phyloP scores from a whole-genome alignment of 2,113 vertebrate genomes.

The human (Homo sapiens) region DNA sequence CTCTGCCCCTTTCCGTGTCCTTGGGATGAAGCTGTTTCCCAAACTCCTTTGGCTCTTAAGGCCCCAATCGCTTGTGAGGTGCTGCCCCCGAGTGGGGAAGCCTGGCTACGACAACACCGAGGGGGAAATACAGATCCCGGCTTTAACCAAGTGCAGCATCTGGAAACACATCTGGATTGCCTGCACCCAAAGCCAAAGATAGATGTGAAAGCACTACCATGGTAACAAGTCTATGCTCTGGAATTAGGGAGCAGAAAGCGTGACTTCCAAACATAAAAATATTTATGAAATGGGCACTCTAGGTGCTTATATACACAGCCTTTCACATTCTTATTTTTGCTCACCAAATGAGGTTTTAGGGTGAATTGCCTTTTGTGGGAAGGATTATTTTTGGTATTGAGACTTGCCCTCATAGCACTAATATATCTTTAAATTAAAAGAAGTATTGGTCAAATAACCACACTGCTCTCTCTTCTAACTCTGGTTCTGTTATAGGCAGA shows the following conservation, averaged over 20 bases:
- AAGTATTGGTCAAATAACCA: background rate
- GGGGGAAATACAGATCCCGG: accelerated
- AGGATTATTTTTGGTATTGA: background rate
- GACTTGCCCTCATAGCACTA: background rate
- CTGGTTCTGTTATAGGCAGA: background rate
- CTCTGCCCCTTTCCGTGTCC: background rate
- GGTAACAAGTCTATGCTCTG: background rate
- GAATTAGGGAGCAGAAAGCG: background rate
- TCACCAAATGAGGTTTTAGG: background rate
- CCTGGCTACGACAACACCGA: accelerated
- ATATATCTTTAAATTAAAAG: background rate
- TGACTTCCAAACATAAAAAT: background rate
- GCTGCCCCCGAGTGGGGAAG: conserved; percentile 60
- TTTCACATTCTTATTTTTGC: background rate
- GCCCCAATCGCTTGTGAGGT: conserved; percentile 29
- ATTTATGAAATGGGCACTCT: background rate
- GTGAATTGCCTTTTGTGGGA: background rate
- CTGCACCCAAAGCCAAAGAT: background rate
- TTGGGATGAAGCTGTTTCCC: background rate
- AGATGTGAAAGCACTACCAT: background rate
- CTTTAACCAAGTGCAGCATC: background rate
- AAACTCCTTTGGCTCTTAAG: background rate
- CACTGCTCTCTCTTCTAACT: background rate
- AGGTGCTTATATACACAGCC: background rate
- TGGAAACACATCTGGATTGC: background rate